These are phyloP conservation scores for Pachyramphus minor DNA, from an alignment of 2,113 vertebrate species.

Conservation along the genomic window DNA sequence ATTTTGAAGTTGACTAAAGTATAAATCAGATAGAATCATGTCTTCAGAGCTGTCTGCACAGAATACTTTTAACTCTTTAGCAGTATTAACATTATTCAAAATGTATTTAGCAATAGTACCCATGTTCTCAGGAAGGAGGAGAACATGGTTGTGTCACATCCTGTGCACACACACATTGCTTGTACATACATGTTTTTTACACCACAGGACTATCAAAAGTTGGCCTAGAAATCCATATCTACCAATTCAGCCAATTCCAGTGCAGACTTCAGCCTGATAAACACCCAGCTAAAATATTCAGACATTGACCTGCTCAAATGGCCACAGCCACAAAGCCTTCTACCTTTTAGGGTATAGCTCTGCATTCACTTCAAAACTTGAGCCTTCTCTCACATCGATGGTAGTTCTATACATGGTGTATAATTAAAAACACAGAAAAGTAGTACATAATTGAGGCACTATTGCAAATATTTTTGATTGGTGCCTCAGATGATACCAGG, in stretches of 20 bases:
- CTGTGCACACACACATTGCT: no score
- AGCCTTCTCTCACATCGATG: neutral
- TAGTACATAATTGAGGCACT: neutral
- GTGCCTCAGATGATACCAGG: neutral
- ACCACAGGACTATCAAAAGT: neutral
- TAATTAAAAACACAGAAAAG: neutral
- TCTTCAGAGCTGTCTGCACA: neutral
- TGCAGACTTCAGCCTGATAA: neutral
- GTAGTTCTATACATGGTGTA: neutral
- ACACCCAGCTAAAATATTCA: neutral
- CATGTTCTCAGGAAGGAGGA: neutral
- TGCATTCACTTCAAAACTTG: neutral
- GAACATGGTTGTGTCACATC: accelerated
- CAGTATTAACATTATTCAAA: neutral
- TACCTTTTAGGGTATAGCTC: neutral
- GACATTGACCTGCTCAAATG: neutral
- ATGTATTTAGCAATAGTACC: neutral
- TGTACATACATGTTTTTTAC: neutral
- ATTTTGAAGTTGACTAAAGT: neutral
- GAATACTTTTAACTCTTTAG: neutral
- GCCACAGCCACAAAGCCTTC: neutral
- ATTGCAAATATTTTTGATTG: conserved; percentile 18
- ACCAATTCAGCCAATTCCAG: neutral
- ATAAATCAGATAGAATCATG: neutral
- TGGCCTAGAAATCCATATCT: neutral